Evolutionary conservation across 1,140 invertebrate genomes (phyloP).

Genomic region (Berghia stephanieae): DNA sequence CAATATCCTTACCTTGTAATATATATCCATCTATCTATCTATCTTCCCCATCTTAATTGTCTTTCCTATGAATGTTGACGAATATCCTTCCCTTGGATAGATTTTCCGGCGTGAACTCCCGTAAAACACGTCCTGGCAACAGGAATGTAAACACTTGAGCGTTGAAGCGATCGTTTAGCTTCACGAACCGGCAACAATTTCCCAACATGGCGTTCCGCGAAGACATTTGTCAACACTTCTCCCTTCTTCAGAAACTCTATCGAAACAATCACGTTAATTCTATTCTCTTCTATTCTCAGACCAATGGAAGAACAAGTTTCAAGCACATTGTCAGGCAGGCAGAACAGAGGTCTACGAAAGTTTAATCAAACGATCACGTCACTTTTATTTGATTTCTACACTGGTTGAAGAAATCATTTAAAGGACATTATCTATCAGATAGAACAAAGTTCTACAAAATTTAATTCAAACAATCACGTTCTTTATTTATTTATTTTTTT

Average conservation of each 20-base stretch:
- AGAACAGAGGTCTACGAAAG: no score
- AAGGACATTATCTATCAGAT: no score
- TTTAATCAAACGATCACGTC: neutral
- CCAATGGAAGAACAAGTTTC: neutral
- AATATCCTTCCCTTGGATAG: conserved; percentile 42
- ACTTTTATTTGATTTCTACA: neutral
- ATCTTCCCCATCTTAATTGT: no score
- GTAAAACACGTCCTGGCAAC: conserved; percentile 50
- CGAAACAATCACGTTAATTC: neutral
- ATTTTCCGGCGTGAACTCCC: conserved; percentile 53
- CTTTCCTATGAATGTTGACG: no score
- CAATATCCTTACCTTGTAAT: no score
- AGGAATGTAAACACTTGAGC: conserved; percentile 75
- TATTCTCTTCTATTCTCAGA: neutral
- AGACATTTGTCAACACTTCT: neutral
- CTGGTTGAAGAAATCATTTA: neutral
- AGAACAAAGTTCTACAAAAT: no score
- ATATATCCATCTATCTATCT: no score
- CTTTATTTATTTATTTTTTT: neutral
- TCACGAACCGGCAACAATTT: conserved; percentile 84
- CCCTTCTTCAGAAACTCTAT: neutral
- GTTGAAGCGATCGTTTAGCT: conserved; percentile 83
- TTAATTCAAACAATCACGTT: no score
- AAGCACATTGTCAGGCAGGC: neutral
- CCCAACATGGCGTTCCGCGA: conserved; percentile 72